phyloP scores from a whole-genome alignment of 1,140 invertebrate genomes.

The Ganaspis sp. region DNA sequence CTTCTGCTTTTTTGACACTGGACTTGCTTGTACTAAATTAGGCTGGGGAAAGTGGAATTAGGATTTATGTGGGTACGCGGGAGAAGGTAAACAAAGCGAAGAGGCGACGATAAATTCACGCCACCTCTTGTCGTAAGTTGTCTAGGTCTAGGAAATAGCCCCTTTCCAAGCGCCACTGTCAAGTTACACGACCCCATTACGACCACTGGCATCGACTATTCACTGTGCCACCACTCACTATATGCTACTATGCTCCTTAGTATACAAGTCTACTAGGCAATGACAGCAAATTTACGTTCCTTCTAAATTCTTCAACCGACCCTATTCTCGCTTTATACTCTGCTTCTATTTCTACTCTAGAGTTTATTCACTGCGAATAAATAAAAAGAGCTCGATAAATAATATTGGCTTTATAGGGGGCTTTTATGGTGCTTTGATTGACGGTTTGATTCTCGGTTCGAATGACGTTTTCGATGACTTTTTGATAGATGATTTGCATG shows the following conservation, averaged over 20 bases:
- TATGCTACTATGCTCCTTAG: background rate
- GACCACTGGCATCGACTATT: background rate
- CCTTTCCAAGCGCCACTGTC: slow-evolving; percentile 43
- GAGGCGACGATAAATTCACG: slow-evolving; percentile 61
- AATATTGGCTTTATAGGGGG: no score
- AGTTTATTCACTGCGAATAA: no score
- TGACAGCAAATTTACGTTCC: background rate
- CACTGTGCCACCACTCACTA: background rate
- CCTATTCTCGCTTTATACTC: background rate
- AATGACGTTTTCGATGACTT: no score
- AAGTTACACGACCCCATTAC: slow-evolving; percentile 30
- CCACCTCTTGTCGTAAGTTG: slow-evolving; percentile 42
- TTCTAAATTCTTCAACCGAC: background rate
- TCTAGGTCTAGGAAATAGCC: slow-evolving; percentile 61
- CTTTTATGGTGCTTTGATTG: no score
- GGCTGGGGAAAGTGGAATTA: background rate
- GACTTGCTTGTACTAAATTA: background rate
- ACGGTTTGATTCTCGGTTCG: no score
- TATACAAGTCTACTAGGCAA: background rate
- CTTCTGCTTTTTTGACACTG: background rate
- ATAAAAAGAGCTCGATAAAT: no score
- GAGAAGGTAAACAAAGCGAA: slow-evolving; percentile 59
- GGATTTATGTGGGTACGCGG: slow-evolving; percentile 37
- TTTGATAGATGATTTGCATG: no score
- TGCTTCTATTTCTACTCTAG: background rate